These are phyloP conservation scores for Acronicta alni DNA, from an alignment of 2,888 invertebrate species.

Conservation along the genomic window DNA sequence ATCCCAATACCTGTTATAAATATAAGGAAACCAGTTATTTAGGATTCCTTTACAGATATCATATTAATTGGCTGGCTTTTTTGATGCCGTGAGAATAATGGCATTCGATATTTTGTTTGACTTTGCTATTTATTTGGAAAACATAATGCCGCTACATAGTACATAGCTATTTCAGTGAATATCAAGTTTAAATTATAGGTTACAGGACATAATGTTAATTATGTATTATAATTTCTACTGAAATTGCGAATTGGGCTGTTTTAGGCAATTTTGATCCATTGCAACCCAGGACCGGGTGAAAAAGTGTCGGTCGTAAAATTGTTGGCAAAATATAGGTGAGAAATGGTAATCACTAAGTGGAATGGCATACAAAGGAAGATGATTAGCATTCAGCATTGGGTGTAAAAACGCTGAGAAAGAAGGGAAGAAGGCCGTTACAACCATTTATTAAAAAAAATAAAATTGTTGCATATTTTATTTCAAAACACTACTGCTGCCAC, in stretches of 20 bases:
- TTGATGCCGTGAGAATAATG: slow-evolving; percentile 35
- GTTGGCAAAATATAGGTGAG: too few relatives aligned
- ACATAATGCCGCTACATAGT: neutral
- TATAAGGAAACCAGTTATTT: slow-evolving; percentile 41
- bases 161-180: neutral
- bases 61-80: slow-evolving; percentile 24
- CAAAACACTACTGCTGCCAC: too few relatives aligned
- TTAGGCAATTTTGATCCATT: too few relatives aligned
- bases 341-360: too few relatives aligned
- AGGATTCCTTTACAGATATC: slow-evolving; percentile 25
- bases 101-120: neutral
- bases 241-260: neutral
- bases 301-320: too few relatives aligned
- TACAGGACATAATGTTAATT: neutral
- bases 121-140: neutral
- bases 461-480: slow-evolving; percentile 1
- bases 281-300: too few relatives aligned
- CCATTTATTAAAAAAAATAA: slow-evolving; percentile 10
- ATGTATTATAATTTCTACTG: neutral
- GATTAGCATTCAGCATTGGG: too few relatives aligned
- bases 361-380: too few relatives aligned
- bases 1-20: slow-evolving; percentile 23
- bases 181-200: neutral
- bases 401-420: too few relatives aligned
- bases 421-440: neutral